These are phyloP conservation scores for Azemiops feae DNA, from an alignment of 2,113 vertebrate genomes.

Conservation along the genomic window DNA sequence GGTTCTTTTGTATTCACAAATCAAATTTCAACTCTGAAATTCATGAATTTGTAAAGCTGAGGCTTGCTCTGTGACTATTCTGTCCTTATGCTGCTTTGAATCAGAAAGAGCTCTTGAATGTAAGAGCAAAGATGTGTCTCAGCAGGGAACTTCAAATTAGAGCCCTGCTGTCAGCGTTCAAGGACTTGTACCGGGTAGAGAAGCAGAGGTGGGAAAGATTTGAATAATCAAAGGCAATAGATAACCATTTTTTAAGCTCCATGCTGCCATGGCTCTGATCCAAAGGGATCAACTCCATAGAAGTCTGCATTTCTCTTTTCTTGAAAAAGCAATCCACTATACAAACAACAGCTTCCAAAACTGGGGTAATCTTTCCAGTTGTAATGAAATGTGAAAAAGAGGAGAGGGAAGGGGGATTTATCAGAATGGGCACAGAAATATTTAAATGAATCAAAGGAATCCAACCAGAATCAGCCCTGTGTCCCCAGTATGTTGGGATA, in stretches of 20 bases:
- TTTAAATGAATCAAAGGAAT: not conserved
- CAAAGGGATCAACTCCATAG: not conserved
- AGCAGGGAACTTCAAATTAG: slow-evolving; percentile 1
- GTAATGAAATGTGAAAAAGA: not conserved
- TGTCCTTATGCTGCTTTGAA: not conserved
- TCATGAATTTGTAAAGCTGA: not conserved
- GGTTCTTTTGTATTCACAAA: not conserved
- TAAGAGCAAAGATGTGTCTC: slow-evolving; percentile 2
- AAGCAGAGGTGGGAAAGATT: slow-evolving; percentile 1
- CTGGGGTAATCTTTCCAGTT: not conserved
- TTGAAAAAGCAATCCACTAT: not conserved
- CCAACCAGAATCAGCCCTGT: not conserved
- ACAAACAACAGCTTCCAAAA: not conserved
- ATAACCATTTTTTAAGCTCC: not conserved
- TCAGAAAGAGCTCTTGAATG: slow-evolving; percentile 18
- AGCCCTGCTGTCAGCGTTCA: not conserved
- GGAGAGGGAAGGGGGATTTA: not conserved
- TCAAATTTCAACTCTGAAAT: not conserved
- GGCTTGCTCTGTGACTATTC: not conserved
- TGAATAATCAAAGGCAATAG: not conserved
- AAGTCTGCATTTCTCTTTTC: not conserved
- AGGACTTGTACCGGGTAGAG: not conserved
- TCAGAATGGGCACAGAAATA: not conserved
- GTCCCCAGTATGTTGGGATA: not conserved
- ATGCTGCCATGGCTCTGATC: not conserved